These are phyloP conservation scores for Choristoneura fumiferana DNA, from an alignment of 1,140 invertebrate genomes.

Conservation along the genomic window DNA sequence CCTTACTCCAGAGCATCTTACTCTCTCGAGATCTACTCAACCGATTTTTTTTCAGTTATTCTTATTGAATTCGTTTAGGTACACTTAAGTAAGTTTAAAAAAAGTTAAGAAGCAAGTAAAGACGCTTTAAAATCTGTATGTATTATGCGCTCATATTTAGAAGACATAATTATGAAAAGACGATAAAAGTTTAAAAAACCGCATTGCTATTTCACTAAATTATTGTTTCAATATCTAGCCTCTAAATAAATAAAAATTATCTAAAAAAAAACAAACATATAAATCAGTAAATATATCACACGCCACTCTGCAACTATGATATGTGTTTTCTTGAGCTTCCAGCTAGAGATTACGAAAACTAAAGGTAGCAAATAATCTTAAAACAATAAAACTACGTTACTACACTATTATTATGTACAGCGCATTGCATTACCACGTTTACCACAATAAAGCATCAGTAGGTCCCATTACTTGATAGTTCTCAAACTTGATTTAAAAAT, in stretches of 20 bases:
- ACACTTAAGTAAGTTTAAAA: too few species aligned
- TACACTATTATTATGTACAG: slow-evolving; percentile 14
- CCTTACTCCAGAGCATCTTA: neutral
- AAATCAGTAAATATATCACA: slow-evolving; percentile 2
- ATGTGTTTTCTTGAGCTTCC: slow-evolving; percentile 67
- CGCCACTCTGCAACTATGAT: slow-evolving; percentile 44
- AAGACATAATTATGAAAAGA: too few species aligned
- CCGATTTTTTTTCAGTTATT: neutral
- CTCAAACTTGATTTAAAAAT: too few species aligned
- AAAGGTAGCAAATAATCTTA: slow-evolving; percentile 38
- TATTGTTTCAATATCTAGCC: slow-evolving; percentile 3
- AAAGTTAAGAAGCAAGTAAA: neutral
- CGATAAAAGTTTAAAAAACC: too few species aligned
- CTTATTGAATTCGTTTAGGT: neutral
- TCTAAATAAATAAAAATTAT: neutral
- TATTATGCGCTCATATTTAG: too few species aligned
- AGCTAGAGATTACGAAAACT: slow-evolving; percentile 59
- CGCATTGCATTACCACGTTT: neutral
- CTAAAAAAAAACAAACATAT: neutral
- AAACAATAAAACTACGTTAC: slow-evolving; percentile 25
- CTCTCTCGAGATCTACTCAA: slow-evolving; percentile 2
- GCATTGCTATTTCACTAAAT: neutral
- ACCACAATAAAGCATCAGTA: neutral
- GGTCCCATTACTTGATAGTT: too few species aligned
- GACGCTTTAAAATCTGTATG: too few species aligned